phyloP scores from a whole-genome alignment of 2,113 vertebrate species.

The Bombycilla garrulus region DNA sequence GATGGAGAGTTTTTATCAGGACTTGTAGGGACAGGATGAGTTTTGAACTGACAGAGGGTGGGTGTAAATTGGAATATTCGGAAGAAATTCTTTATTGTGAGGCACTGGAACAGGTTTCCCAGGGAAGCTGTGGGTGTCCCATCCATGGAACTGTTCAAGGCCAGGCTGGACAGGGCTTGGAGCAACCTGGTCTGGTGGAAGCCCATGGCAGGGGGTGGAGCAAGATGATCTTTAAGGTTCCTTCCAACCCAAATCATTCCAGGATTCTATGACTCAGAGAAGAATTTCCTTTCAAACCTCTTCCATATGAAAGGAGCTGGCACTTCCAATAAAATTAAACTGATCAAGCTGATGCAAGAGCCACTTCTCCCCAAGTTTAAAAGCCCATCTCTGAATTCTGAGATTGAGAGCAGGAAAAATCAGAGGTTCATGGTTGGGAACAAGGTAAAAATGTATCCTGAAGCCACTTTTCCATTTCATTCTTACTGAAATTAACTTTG shows the following conservation, averaged over 20 bases:
- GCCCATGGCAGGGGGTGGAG: rapidly evolving
- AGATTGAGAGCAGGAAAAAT: neutral
- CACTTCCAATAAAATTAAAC: neutral
- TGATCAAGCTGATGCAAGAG: neutral
- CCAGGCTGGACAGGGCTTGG: neutral
- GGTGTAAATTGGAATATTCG: neutral
- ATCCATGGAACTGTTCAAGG: neutral
- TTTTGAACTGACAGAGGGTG: neutral
- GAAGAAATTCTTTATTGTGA: neutral
- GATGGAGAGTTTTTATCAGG: neutral
- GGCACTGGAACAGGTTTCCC: neutral
- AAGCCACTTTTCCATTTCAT: neutral
- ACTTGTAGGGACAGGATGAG: neutral
- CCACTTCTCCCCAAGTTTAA: neutral
- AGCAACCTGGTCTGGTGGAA: neutral
- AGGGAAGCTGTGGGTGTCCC: neutral
- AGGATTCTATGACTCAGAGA: neutral
- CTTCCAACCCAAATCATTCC: neutral
- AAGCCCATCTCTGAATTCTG: neutral
- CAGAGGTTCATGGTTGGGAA: neutral
- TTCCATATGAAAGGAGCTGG: neutral
- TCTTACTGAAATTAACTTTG: slow-evolving; percentile 27
- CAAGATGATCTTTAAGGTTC: neutral
- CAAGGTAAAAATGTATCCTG: neutral
- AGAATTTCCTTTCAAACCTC: neutral